phyloP scores from a whole-genome alignment of 2,888 invertebrate genomes.

The Ametastegia equiseti region DNA sequence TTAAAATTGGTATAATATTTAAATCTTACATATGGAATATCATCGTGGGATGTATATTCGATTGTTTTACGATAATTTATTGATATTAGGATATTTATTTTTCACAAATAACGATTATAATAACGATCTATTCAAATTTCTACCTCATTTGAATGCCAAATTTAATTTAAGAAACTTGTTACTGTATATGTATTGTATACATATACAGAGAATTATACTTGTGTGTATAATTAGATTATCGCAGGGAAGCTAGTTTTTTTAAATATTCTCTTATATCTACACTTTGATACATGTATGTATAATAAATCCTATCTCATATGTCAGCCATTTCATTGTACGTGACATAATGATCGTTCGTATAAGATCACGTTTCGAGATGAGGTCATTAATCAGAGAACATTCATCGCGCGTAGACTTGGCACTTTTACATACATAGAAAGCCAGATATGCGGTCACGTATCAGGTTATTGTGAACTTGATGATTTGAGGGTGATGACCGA shows the following conservation, averaged over 20 bases:
- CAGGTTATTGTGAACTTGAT: neutral
- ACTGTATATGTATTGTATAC: too few relatives aligned
- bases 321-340: neutral
- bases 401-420: too few relatives aligned
- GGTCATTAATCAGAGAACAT: neutral
- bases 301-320: neutral
- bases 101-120: neutral
- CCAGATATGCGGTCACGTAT: neutral
- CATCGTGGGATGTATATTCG: too few relatives aligned
- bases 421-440: neutral
- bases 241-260: too few relatives aligned
- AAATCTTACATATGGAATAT: too few relatives aligned
- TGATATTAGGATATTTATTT: neutral
- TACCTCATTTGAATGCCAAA: neutral
- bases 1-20: too few relatives aligned
- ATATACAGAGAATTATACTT: too few relatives aligned
- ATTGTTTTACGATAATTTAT: too few relatives aligned
- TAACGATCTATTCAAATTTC: neutral
- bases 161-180: neutral
- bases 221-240: too few relatives aligned
- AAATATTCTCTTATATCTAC: neutral
- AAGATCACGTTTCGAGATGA: neutral
- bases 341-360: neutral
- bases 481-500: constrained; percentile 16
- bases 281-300: neutral